These are phyloP conservation scores for Lasioglossum zephyrum DNA, from an alignment of 2,888 invertebrate genomes.

Conservation along the genomic window DNA sequence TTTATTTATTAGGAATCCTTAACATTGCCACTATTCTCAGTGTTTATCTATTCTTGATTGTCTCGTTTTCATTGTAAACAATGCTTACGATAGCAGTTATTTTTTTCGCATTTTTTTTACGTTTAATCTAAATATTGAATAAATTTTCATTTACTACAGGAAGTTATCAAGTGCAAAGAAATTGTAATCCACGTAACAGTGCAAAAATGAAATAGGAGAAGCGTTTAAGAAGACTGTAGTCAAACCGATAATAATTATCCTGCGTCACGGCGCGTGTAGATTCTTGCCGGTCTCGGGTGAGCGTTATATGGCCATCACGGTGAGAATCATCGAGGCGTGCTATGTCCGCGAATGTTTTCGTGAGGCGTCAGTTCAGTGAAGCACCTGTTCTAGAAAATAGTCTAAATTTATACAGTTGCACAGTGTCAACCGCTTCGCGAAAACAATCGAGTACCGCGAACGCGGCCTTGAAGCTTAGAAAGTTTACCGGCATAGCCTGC, in stretches of 20 bases:
- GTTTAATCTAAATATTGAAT: too few relatives aligned
- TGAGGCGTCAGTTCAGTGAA: slow-evolving; percentile 16
- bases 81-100: neutral
- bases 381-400: slow-evolving; percentile 40
- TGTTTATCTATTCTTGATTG: too few relatives aligned
- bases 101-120: too few relatives aligned
- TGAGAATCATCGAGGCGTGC: neutral
- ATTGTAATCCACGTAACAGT: too few relatives aligned
- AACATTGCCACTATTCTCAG: neutral
- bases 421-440: slow-evolving; percentile 20
- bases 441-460: slow-evolving; percentile 48
- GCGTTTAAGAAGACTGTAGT: too few relatives aligned
- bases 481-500: slow-evolving; percentile 12
- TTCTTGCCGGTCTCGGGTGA: neutral
- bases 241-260: too few relatives aligned
- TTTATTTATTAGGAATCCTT: neutral
- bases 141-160: too few relatives aligned
- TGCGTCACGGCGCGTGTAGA: neutral
- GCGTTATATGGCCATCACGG: neutral
- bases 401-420: slow-evolving; percentile 44
- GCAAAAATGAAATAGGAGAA: too few relatives aligned
- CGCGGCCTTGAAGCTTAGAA: slow-evolving; percentile 39
- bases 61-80: neutral
- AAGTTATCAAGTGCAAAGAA: too few relatives aligned
- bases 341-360: slow-evolving; percentile 13